Percentiles rank a stretch among this genome's conserved stretches.
These are phyloP conservation scores for Cheilosia impressa DNA, from an alignment of 2,888 invertebrate genomes.

Conservation along the genomic window DNA sequence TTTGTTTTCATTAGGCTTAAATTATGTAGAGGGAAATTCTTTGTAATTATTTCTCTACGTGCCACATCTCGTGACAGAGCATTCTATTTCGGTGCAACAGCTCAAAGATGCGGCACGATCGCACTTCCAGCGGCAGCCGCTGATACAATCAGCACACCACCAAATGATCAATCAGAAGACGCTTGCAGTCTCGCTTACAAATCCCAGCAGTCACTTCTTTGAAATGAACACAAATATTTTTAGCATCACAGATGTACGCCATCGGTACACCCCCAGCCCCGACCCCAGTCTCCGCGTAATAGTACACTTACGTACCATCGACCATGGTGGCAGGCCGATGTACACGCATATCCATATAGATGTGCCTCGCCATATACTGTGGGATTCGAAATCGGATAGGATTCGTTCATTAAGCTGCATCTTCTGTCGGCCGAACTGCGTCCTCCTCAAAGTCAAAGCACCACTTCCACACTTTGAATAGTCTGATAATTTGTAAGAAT, in stretches of 20 bases:
- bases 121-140: conserved; percentile 49
- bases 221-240: conserved; percentile 73
- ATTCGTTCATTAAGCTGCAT: conserved; percentile 64
- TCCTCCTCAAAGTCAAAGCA: conserved; percentile 46
- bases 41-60: conserved; percentile 72
- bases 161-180: conserved; percentile 72
- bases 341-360: too few relatives aligned
- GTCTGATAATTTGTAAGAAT: conserved; percentile 74
- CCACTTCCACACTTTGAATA: conserved; percentile 57
- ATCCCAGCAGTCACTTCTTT: conserved; percentile 73
- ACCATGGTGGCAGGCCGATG: too few relatives aligned
- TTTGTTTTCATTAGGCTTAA: conserved; percentile 74
- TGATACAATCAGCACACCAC: conserved; percentile 62
- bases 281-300: too few relatives aligned
- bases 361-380: neutral
- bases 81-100: conserved; percentile 57
- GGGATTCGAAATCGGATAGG: conserved; percentile 41
- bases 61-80: conserved; percentile 65
- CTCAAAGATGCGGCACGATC: conserved; percentile 67
- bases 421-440: conserved; percentile 32
- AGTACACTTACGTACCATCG: too few relatives aligned
- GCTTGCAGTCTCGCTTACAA: conserved; percentile 69
- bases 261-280: too few relatives aligned
- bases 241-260: conserved; percentile 69
- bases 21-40: conserved; percentile 65